A percentile compares a stretch with the other conserved stretches of the same genome.
Conservation (phyloP, 2,113 vertebrate genomes). For the Phyllopteryx taeniolatus region DNA sequence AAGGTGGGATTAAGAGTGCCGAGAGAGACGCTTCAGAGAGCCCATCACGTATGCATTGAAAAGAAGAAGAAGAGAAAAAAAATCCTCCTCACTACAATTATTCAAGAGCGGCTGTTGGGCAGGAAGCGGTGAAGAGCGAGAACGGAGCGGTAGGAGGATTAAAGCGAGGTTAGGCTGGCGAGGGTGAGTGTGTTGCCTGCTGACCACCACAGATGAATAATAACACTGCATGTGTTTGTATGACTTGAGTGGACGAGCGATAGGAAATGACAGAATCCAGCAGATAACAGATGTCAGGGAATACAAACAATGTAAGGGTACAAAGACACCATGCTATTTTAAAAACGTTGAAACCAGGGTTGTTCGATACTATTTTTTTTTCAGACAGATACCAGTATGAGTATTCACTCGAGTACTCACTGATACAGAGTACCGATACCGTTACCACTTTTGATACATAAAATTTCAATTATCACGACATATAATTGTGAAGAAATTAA, state of each 20-base stretch:
- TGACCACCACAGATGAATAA: conserved; percentile 28
- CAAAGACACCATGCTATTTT: neutral
- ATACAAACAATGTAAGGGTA: neutral
- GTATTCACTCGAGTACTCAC: too few species aligned
- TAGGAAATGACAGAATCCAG: neutral
- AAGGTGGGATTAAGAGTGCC: conserved; percentile 62
- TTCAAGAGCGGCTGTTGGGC: conserved; percentile 71
- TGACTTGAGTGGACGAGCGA: neutral
- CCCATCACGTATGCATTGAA: conserved; percentile 80
- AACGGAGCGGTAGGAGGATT: conserved; percentile 57
- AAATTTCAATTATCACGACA: too few species aligned
- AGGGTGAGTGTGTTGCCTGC: conserved; percentile 39
- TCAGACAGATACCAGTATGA: too few species aligned
- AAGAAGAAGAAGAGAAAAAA: conserved; percentile 36
- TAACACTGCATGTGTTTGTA: neutral
- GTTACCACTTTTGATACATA: too few species aligned
- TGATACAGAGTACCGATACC: too few species aligned
- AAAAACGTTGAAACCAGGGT: neutral
- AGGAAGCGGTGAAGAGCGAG: conserved; percentile 39
- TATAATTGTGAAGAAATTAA: too few species aligned
- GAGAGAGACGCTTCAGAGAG: conserved; percentile 56
- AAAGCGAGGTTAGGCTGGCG: conserved; percentile 46
- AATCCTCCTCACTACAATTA: conserved; percentile 74
- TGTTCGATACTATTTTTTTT: too few species aligned
- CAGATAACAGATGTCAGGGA: neutral